Base-by-base conservation (phyloP, 2,113 vertebrate species). In the Capra hircus region DNA sequence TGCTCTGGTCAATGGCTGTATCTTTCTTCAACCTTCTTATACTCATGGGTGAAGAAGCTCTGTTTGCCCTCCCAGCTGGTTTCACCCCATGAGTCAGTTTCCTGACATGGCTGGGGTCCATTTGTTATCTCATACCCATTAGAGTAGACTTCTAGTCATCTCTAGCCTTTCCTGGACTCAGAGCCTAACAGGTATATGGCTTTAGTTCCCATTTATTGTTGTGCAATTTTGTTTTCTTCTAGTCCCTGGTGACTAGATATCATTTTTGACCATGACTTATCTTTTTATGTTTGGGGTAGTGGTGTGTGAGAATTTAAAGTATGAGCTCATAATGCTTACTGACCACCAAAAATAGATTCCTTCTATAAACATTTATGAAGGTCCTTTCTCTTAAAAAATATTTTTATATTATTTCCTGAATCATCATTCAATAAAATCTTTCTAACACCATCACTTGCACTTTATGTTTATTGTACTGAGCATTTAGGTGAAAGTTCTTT, bases 171-270 rank as follows among this genome's bases (percentile, higher is more conserved):
- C 90, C 59, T 82, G 30, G 57, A 86, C 36, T 95, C 52, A 74
- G 43, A 81, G 40, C 16, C 80, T 81, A 94, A 48, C 48, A 92
- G 36, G 33, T 92, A 94, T 50, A 19, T 55, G 33, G 53, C 45
- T 91, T 94, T 71, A 74, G 50, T 60, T 80, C 9, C 27, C 30
- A 94, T 48, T 88, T 91, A 84, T 33, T 84, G 88, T 25, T 64
- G 67, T 62, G 2, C 11, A 89, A 55, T 94, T 90, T 94, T 83
- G 33, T 89, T 84, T 89, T 89, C n/a, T 95, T 97, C 78, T 95
- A 48, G 48, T 84, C 28, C 82, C 78, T 94, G 45, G 43, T 88
- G 13, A 59, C 19, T 80, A 95, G 33, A 55, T 91, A 21, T 87
- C 55, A n/a, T 19, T 90, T 94, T 82, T 52, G 14, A 88, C 55